Conservation (phyloP, 2,888 invertebrate species). For the Germaria angustata region DNA sequence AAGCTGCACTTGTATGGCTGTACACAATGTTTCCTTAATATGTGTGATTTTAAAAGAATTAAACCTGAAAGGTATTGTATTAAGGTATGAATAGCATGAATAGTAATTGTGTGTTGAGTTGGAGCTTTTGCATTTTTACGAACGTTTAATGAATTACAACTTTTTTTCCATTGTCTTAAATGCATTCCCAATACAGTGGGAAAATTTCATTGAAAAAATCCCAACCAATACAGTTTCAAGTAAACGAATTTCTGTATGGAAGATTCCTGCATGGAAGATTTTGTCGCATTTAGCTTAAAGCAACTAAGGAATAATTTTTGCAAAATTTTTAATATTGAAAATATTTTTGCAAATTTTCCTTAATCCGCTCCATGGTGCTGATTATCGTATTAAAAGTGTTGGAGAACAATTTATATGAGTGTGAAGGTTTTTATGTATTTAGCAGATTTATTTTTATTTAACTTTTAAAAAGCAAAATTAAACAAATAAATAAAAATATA, state of each 20-base stretch:
- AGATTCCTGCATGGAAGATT: too few species aligned
- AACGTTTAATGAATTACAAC: slow-evolving; percentile 36
- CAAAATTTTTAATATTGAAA: neutral
- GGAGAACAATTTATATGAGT: neutral
- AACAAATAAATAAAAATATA: slow-evolving; percentile 39
- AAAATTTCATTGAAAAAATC: neutral
- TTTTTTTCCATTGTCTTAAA: neutral
- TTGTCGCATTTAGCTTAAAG: too few species aligned
- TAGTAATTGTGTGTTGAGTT: slow-evolving; percentile 41
- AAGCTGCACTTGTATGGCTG: neutral
- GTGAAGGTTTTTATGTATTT: slow-evolving; percentile 35
- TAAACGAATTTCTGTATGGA: neutral
- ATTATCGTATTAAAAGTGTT: slow-evolving; percentile 13
- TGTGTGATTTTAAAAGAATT: slow-evolving; percentile 51
- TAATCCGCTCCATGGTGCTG: slow-evolving; percentile 11
- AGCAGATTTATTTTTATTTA: slow-evolving; percentile 54
- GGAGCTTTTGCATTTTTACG: slow-evolving; percentile 22
- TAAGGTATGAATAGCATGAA: slow-evolving; percentile 49
- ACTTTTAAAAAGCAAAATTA: slow-evolving; percentile 45
- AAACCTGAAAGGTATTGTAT: slow-evolving; percentile 47
- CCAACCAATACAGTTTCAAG: neutral
- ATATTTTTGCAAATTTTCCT: neutral
- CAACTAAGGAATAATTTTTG: neutral
- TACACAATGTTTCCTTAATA: slow-evolving; percentile 36
- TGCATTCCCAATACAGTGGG: slow-evolving; percentile 20